These are phyloP conservation scores for Drosophila mayaguana DNA, from an alignment of 2,888 invertebrate genomes.

Conservation along the genomic window DNA sequence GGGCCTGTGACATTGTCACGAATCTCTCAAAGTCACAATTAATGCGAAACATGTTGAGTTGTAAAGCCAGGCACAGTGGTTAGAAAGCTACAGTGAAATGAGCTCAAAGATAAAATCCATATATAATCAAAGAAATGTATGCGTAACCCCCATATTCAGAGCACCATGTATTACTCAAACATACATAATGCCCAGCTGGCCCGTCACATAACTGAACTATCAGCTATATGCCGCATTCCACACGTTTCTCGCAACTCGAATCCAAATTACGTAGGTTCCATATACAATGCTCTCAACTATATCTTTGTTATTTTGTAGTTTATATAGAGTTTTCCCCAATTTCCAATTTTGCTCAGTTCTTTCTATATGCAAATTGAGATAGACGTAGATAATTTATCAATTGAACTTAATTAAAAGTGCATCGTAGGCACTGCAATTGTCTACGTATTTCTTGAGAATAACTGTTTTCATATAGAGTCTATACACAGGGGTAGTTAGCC, in stretches of 20 bases:
- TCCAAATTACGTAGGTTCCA: background rate
- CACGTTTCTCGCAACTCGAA: background rate
- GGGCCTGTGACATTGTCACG: constrained; percentile 47
- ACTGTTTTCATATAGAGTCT: constrained; percentile 2
- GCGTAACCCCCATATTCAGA: background rate
- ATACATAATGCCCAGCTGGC: background rate
- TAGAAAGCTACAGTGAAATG: background rate
- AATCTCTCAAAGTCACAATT: constrained; percentile 49
- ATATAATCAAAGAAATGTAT: background rate
- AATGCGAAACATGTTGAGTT: constrained; percentile 19
- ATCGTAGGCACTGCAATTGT: constrained; percentile 1
- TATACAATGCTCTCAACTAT: background rate
- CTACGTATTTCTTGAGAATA: constrained; percentile 1
- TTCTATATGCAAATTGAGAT: constrained; percentile 3
- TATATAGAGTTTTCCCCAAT: background rate
- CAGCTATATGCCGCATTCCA: constrained; percentile 8
- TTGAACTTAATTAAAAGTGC: constrained; percentile 25
- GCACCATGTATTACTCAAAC: background rate
- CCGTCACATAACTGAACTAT: constrained; percentile 10
- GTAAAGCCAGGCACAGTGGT: background rate
- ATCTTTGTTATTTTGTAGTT: background rate
- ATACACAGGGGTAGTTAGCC: background rate
- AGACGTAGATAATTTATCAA: constrained; percentile 2
- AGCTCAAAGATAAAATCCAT: background rate
- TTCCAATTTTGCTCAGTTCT: background rate